A percentile compares a stretch with the other conserved stretches of the same genome.
phyloP scores from a whole-genome alignment of 2,888 invertebrate species.

The Torymus tubicola region DNA sequence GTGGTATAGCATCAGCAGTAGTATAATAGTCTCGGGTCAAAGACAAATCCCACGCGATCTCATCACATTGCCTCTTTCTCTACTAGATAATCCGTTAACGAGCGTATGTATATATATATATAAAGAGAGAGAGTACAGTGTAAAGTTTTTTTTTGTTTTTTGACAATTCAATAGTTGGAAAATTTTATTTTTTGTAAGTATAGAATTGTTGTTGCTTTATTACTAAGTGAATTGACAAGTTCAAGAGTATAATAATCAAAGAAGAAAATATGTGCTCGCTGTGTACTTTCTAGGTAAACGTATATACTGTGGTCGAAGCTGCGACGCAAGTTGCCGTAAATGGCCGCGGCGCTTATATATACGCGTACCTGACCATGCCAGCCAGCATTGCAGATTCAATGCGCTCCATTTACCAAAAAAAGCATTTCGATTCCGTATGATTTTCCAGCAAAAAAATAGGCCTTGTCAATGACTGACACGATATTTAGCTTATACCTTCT shows the following conservation, averaged over 20 bases:
- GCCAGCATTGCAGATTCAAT: conserved; percentile 50
- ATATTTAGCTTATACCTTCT: no score
- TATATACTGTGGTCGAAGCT: conserved; percentile 63
- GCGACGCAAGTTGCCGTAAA: conserved; percentile 69
- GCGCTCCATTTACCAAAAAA: conserved; percentile 60
- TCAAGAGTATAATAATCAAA: no score
- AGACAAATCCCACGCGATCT: conserved; percentile 66
- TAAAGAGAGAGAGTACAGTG: no score
- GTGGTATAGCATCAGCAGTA: not conserved
- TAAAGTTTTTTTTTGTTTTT: no score
- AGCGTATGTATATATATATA: no score
- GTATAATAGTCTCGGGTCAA: conserved; percentile 59
- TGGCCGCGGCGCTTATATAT: conserved; percentile 57
- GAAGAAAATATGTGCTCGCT: conserved; percentile 37
- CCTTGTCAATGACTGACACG: no score
- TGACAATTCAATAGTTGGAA: no score
- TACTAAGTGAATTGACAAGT: no score
- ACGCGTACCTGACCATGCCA: conserved; percentile 52
- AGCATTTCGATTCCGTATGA: conserved; percentile 4
- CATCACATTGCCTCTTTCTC: conserved; percentile 55
- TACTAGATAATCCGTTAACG: no score
- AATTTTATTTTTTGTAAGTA: no score
- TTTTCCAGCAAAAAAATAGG: not conserved
- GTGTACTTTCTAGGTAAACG: conserved; percentile 61
- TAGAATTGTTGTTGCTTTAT: no score